Evolutionary conservation across 1,140 invertebrate genomes (phyloP).

Genomic region (Cylas formicarius): DNA sequence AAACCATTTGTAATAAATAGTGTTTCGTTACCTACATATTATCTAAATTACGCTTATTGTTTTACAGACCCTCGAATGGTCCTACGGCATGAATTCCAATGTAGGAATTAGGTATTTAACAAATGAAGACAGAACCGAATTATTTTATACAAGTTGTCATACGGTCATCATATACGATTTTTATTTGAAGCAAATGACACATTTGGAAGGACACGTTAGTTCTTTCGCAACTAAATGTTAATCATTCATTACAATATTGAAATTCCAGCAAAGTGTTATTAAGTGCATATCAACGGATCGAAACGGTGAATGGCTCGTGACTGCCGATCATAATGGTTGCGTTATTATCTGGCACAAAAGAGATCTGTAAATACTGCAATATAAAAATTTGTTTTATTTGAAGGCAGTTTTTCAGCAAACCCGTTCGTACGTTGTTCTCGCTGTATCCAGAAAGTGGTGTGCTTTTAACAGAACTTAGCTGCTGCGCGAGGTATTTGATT

Average conservation of each 20-base stretch:
- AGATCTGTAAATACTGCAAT: constrained; percentile 30
- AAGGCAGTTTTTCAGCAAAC: constrained; percentile 35
- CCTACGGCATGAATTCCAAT: constrained; percentile 48
- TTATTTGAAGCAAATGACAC: constrained; percentile 43
- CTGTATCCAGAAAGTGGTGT: constrained; percentile 43
- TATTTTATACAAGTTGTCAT: constrained; percentile 50
- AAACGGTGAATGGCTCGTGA: constrained; percentile 43
- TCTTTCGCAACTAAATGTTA: constrained; percentile 50
- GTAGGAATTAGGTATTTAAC: constrained; percentile 49
- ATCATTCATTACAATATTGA: constrained; percentile 14
- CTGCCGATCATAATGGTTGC: constrained; percentile 45
- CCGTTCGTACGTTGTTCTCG: constrained; percentile 46
- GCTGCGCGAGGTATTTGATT: constrained; percentile 49
- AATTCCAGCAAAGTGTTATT: constrained; percentile 15
- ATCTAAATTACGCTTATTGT: neutral
- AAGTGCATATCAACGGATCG: constrained; percentile 12
- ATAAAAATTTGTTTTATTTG: constrained; percentile 6
- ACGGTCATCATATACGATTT: constrained; percentile 49
- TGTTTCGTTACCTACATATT: neutral
- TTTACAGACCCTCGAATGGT: constrained; percentile 46
- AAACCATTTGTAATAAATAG: constrained; percentile 26
- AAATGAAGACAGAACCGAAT: constrained; percentile 35
- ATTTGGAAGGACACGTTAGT: constrained; percentile 53
- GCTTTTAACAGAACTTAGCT: constrained; percentile 43
- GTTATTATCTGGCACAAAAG: constrained; percentile 50